These are phyloP conservation scores for Eilema caniola DNA, from an alignment of 2,888 invertebrate genomes.

Conservation along the genomic window DNA sequence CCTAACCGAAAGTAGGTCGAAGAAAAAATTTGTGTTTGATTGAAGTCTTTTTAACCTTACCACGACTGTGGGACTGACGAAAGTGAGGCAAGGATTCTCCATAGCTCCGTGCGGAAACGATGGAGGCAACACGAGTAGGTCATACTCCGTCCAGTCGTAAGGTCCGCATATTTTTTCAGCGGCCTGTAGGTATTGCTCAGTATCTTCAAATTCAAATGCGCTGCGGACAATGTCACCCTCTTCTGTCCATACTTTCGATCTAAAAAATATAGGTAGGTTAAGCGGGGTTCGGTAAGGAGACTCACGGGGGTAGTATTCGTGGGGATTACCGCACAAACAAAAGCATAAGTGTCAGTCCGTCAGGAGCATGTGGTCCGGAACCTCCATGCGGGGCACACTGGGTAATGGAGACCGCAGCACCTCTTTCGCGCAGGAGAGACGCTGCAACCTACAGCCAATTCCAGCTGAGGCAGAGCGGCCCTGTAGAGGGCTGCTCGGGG, in stretches of 20 bases:
- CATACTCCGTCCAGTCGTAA: conserved; percentile 97
- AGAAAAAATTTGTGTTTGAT: not conserved
- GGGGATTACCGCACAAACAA: too few relatives aligned
- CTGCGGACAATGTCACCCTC: conserved; percentile 93
- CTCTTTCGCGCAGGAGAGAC: too few relatives aligned
- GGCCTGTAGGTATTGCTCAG: conserved; percentile 92
- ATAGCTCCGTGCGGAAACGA: conserved; percentile 98
- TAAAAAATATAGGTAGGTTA: conserved; percentile 40
- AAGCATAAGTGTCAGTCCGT: too few relatives aligned
- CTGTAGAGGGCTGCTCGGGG: too few relatives aligned
- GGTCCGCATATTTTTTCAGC: conserved; percentile 95
- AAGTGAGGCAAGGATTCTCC: conserved; percentile 99
- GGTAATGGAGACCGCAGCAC: too few relatives aligned
- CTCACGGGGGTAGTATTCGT: too few relatives aligned
- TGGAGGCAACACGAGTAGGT: conserved; percentile 95
- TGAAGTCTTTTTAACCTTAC: conserved; percentile 79
- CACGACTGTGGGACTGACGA: conserved; percentile 96
- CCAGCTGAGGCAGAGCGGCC: too few relatives aligned
- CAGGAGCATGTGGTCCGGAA: too few relatives aligned
- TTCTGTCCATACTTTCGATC: conserved; percentile 96
- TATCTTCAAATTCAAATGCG: conserved; percentile 96
- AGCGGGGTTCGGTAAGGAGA: too few relatives aligned
- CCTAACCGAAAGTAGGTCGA: too few relatives aligned
- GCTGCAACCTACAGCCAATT: too few relatives aligned
- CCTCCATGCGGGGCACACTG: too few relatives aligned